Conservation (phyloP, 2,888 invertebrate species). For the Microplitis deprimator region DNA sequence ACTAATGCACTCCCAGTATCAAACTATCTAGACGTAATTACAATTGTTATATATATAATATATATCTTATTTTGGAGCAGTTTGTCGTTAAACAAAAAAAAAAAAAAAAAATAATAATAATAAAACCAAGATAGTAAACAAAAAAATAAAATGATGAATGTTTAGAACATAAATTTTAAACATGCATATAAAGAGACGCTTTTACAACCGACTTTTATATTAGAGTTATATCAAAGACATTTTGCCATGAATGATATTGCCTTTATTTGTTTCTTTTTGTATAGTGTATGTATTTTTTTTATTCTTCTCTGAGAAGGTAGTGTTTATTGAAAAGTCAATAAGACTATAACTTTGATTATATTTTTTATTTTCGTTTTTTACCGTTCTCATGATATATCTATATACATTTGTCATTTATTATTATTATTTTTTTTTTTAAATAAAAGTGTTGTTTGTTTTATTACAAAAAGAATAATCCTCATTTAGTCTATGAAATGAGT, state of each 20-base stretch:
- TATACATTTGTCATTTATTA: background rate
- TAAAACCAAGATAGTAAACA: background rate
- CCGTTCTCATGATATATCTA: too few species aligned
- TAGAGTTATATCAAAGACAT: conserved; percentile 14
- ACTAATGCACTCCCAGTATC: too few species aligned
- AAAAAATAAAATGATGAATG: background rate
- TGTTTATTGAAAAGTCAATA: conserved; percentile 9
- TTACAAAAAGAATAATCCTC: background rate
- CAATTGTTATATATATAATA: too few species aligned
- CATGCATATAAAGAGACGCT: background rate
- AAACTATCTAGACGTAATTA: too few species aligned
- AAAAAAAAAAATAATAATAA: background rate
- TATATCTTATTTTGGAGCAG: background rate
- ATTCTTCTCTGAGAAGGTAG: background rate
- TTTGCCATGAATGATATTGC: background rate
- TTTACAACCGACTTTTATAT: conserved; percentile 28
- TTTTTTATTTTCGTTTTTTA: background rate
- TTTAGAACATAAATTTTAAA: conserved; percentile 20
- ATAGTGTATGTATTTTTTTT: background rate
- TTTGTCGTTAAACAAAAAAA: conserved; percentile 25
- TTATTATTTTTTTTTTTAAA: background rate
- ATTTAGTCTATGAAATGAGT: background rate
- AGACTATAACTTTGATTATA: background rate
- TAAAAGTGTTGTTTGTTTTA: background rate
- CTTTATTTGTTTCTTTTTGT: background rate